These are phyloP conservation scores for Chaetodon trifascialis DNA, from an alignment of 2,113 vertebrate genomes.

Conservation along the genomic window DNA sequence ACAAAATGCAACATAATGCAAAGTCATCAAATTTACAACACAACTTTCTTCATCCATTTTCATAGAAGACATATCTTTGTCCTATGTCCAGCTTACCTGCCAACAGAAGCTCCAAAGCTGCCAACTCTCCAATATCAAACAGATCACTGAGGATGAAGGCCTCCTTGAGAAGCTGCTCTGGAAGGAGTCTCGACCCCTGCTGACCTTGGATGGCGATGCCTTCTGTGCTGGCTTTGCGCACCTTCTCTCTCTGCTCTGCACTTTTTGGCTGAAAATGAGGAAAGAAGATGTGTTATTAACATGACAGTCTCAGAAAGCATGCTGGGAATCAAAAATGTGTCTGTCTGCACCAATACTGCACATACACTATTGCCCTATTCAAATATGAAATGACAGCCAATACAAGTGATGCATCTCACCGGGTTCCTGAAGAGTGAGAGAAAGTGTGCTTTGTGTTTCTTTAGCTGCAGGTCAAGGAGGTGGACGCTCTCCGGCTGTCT, in stretches of 20 bases:
- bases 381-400: neutral
- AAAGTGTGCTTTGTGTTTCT: constrained; percentile 96
- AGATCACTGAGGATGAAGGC: constrained; percentile 98
- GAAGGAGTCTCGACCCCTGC: constrained; percentile 93
- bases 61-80: neutral
- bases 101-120: constrained; percentile 95
- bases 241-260: constrained; percentile 94
- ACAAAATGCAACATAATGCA: neutral
- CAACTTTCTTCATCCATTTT: neutral
- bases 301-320: neutral
- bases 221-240: constrained; percentile 96
- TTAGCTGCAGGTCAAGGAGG: constrained; percentile 93
- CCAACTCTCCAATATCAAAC: constrained; percentile 95
- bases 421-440: constrained; percentile 97
- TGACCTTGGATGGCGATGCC: constrained; percentile 97
- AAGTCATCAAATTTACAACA: neutral
- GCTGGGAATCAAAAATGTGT: neutral
- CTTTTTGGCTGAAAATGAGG: constrained; percentile 90
- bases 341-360: no score
- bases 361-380: neutral
- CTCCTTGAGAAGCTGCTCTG: constrained; percentile 94
- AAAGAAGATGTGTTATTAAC: neutral
- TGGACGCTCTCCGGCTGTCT: constrained; percentile 93
- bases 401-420: constrained; percentile 80
- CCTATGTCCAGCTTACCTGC: constrained; percentile 86